A percentile compares a stretch with the other conserved stretches of the same genome.
phyloP scores from a whole-genome alignment of 2,113 vertebrate genomes.

The Microtus richardsoni region DNA sequence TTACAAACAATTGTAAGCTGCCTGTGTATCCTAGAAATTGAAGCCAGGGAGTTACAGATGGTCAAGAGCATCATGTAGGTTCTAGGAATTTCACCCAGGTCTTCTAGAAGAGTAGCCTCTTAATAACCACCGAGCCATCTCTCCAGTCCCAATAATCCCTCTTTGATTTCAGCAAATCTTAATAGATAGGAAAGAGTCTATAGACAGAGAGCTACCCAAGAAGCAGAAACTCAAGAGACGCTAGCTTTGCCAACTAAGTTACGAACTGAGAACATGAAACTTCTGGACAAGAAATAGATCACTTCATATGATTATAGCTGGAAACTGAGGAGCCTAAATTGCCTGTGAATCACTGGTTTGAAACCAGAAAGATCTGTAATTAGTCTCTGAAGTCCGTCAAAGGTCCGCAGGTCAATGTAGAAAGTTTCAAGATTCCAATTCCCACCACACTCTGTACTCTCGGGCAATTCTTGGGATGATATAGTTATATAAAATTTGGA shows the following conservation, averaged over 20 bases:
- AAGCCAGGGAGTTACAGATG: neutral
- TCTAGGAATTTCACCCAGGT: neutral
- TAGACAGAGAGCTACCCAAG: neutral
- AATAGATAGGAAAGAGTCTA: neutral
- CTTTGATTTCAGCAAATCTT: conserved; percentile 8
- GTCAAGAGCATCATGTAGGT: neutral
- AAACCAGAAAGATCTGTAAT: neutral
- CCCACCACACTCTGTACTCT: neutral
- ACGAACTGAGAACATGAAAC: neutral
- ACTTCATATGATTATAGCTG: neutral
- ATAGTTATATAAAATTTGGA: conserved; percentile 1
- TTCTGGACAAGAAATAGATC: neutral
- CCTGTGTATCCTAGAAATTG: neutral
- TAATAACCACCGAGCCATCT: neutral
- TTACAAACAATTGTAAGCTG: neutral
- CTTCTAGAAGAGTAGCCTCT: neutral
- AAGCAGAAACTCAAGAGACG: neutral
- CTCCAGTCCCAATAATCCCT: neutral
- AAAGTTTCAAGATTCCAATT: neutral
- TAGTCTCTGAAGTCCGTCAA: neutral
- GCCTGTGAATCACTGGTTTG: neutral
- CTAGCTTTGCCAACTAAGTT: neutral
- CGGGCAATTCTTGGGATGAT: neutral
- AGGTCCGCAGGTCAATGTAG: neutral
- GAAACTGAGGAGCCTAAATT: neutral